A percentile compares a stretch with the other conserved stretches of the same genome.
These are phyloP conservation scores for Tiliacea citrago DNA, from an alignment of 2,888 invertebrate species.

Conservation along the genomic window DNA sequence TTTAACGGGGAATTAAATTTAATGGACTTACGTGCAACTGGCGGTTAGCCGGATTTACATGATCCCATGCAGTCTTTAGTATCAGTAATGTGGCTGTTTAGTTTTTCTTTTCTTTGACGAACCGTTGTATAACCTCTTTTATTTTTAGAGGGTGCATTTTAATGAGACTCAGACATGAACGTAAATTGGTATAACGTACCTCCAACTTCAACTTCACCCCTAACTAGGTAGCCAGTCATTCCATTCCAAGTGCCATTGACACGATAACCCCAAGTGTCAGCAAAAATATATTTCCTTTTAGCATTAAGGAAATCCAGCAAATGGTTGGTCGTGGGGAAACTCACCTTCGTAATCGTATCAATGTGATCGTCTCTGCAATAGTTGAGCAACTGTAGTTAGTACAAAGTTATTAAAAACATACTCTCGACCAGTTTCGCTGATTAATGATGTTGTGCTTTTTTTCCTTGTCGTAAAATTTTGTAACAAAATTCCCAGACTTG, in stretches of 20 bases:
- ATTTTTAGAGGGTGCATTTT: neutral
- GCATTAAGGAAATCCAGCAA: constrained; percentile 91
- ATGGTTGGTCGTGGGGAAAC: constrained; percentile 91
- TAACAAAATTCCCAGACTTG: constrained; percentile 23
- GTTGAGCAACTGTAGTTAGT: constrained; percentile 30
- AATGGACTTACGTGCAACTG: too few species aligned
- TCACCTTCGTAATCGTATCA: constrained; percentile 92
- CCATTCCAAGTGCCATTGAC: constrained; percentile 92
- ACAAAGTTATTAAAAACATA: neutral
- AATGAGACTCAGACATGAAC: neutral
- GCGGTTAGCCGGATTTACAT: neutral
- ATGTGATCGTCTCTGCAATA: constrained; percentile 85
- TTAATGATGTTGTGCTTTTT: constrained; percentile 28
- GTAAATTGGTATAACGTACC: constrained; percentile 75
- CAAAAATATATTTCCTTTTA: constrained; percentile 87
- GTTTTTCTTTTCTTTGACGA: neutral
- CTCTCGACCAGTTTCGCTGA: constrained; percentile 7
- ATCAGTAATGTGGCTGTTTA: neutral
- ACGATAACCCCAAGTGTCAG: constrained; percentile 92
- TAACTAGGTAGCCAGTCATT: constrained; percentile 91
- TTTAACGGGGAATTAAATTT: too few species aligned
- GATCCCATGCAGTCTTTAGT: neutral
- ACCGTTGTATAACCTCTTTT: neutral
- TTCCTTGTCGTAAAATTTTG: constrained; percentile 12
- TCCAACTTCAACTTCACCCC: constrained; percentile 91